These are phyloP conservation scores for Callimorpha dominula DNA, from an alignment of 2,888 invertebrate genomes.

Conservation along the genomic window DNA sequence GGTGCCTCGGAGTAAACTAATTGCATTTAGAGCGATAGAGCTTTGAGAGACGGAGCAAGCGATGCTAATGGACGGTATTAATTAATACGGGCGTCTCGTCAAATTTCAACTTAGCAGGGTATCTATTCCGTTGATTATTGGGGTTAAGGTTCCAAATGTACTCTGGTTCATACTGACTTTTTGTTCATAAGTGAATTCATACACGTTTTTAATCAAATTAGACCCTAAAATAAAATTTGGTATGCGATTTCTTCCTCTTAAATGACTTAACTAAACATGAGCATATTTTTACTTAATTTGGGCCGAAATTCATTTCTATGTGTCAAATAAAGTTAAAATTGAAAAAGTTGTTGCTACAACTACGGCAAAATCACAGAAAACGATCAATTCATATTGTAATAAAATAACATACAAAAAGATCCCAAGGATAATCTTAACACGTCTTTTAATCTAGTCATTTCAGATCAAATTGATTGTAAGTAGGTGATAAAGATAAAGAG, in stretches of 20 bases:
- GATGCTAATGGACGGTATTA: conserved; percentile 85
- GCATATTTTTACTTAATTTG: background rate
- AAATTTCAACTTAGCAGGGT: conserved; percentile 74
- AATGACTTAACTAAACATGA: background rate
- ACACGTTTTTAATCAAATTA: background rate
- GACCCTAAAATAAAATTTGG: too few species aligned
- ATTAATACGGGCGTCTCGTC: conserved; percentile 82
- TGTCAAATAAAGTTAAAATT: background rate
- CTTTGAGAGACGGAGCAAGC: conserved; percentile 75
- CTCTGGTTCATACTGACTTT: conserved; percentile 8
- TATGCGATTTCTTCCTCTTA: too few species aligned
- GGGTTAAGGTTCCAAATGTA: conserved; percentile 48
- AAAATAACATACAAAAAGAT: too few species aligned
- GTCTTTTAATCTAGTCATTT: conserved; percentile 19
- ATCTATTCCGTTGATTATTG: conserved; percentile 66
- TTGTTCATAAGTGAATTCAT: background rate
- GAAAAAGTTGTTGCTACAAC: background rate
- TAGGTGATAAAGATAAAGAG: conserved; percentile 57
- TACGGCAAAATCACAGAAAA: too few species aligned
- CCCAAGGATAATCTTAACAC: conserved; percentile 13
- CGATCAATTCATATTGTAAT: too few species aligned
- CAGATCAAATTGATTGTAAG: conserved; percentile 39
- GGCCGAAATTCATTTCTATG: background rate
- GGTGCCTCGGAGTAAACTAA: conserved; percentile 74
- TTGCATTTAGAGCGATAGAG: conserved; percentile 82